Base-by-base conservation (phyloP, 2,113 vertebrate species). In the Triplophysa dalaica region DNA sequence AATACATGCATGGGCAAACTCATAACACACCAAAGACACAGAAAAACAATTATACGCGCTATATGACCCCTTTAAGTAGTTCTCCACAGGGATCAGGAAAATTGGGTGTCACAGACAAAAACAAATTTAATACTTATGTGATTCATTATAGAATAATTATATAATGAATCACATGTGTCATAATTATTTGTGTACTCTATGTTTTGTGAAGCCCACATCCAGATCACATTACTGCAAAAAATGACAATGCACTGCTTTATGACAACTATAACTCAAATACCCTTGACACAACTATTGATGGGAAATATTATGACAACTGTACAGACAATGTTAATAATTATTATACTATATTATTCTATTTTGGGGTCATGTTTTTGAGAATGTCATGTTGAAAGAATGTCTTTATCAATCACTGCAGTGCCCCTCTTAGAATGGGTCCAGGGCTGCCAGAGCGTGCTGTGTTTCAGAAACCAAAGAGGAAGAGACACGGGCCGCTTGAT, bases 331-430 rank as follows among this genome's bases (percentile, higher is more conserved):
- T 69, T 48, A 52, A 26, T 52, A 38, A 52, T 60, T 60, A 21
- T 38, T 38, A 38, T 7, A 38, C 7, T 38, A 38, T 8, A 38
- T 38, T 38, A 38, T 38, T 38, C 6, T 38, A 38, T 45, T 45
- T 45, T 45, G 43, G 9, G 50, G 63, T 52, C 2, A 79, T 65
- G 52, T 72, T 26, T 70, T 33, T 38, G 63, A 21, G 41, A 41
- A 75, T 75, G 33, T 75, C 54, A 79, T 54, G 56, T 45, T 43
- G 4, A 75, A 21, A 50, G 70, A 19, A 67, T 29, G 58, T 82
- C 45, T 73, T 79, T 75, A 61, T 68, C 56, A 75, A 79, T 68
- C 64, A 68, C 29, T n/a, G 70, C 54, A 50, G 52, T 64, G 56
- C 24, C n/a, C 22, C 29, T 81, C 50, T 22, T 61, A 75, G 22